Percentiles rank a stretch among this genome's conserved stretches.
phyloP scores from a whole-genome alignment of 2,888 invertebrate genomes.

The Rhamphomyia laevipes region DNA sequence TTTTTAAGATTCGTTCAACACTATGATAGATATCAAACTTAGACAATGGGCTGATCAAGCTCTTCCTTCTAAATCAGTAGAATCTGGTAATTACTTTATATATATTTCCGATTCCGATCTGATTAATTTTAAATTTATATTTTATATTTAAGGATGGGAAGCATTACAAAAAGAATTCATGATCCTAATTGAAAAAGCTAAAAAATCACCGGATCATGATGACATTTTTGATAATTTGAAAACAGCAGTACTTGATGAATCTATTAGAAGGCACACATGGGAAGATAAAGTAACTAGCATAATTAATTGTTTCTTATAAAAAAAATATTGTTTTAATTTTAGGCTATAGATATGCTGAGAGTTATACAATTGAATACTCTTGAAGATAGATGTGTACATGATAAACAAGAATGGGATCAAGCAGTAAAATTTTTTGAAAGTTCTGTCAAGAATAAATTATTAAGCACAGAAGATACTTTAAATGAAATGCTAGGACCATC shows the following conservation, averaged over 20 bases:
- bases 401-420: constrained; percentile 85
- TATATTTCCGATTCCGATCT: background rate
- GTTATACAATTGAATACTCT: constrained; percentile 91
- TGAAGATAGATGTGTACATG: constrained; percentile 76
- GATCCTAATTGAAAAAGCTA: constrained; percentile 53
- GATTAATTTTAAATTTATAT: background rate
- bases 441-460: constrained; percentile 65
- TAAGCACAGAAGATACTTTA: constrained; percentile 53
- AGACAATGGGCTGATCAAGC: constrained; percentile 92
- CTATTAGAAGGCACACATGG: constrained; percentile 81
- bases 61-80: constrained; percentile 73
- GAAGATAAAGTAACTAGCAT: constrained; percentile 68
- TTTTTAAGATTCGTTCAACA: constrained; percentile 66
- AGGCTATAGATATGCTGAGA: constrained; percentile 69
- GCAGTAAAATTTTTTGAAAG: constrained; percentile 83
- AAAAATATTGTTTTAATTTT: constrained; percentile 4
- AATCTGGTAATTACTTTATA: constrained; percentile 44
- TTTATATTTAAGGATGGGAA: constrained; percentile 46
- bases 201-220: constrained; percentile 64
- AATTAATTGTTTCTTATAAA: constrained; percentile 17
- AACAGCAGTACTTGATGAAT: constrained; percentile 74
- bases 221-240: constrained; percentile 85
- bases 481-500: constrained; percentile 75
- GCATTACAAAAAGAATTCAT: constrained; percentile 65
- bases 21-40: constrained; percentile 85